These are phyloP conservation scores for Ceriagrion tenellum DNA, from an alignment of 2,888 invertebrate species.

Conservation along the genomic window DNA sequence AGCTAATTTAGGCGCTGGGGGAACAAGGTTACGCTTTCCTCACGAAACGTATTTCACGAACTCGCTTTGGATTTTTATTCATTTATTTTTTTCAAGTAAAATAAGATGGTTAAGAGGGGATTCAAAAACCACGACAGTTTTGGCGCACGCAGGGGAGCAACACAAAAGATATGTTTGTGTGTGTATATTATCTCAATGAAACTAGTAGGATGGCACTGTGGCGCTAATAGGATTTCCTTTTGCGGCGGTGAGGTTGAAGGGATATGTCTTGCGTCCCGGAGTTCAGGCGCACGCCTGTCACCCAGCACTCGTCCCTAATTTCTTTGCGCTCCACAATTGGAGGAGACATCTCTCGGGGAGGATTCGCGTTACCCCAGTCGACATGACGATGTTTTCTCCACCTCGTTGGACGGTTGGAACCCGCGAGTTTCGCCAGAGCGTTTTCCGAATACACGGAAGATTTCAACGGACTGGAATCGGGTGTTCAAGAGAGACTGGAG, in stretches of 20 bases:
- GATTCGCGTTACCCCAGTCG: neutral
- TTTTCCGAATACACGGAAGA: neutral
- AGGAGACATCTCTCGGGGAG: neutral
- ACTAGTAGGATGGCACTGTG: neutral
- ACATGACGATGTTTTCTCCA: neutral
- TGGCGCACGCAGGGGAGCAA: neutral
- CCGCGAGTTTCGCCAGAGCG: neutral
- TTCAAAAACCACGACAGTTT: slow-evolving; percentile 12
- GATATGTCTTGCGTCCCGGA: neutral
- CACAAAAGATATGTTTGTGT: neutral
- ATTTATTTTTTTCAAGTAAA: too few species aligned
- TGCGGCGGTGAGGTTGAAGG: neutral
- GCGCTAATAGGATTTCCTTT: slow-evolving; percentile 5
- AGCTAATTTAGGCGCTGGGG: neutral
- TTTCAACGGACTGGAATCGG: neutral
- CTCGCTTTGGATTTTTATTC: neutral
- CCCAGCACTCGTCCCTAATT: neutral
- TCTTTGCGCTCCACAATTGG: neutral
- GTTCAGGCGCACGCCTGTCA: neutral
- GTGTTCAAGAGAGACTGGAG: too few species aligned
- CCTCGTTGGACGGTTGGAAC: neutral
- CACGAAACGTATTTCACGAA: neutral
- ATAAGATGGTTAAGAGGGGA: neutral
- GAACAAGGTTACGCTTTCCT: neutral
- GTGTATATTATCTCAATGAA: neutral